Percentiles rank a stretch among this genome's conserved stretches.
Conservation (phyloP, 2,888 invertebrate genomes). For the Stegana nigrithorax region DNA sequence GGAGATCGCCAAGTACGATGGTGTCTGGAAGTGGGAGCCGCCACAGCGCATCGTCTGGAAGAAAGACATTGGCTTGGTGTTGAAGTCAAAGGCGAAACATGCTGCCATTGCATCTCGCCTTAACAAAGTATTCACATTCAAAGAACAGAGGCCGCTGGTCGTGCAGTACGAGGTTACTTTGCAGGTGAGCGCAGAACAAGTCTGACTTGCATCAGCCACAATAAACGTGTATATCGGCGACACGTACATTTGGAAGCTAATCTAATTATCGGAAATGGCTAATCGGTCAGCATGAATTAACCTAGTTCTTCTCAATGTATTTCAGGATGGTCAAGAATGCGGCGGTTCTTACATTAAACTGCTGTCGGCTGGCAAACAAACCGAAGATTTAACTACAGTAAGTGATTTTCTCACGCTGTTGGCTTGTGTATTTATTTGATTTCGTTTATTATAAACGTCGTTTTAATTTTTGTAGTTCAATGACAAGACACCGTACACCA, state of each 20-base stretch:
- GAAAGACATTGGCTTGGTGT: conserved; percentile 87
- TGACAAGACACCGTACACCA: conserved; percentile 97
- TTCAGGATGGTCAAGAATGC: conserved; percentile 95
- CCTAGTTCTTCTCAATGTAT: conserved; percentile 36
- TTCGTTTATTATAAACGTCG: neutral
- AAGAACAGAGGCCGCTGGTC: conserved; percentile 80
- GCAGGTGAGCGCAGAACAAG: conserved; percentile 72
- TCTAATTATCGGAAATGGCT: conserved; percentile 63
- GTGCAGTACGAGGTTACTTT: conserved; percentile 95
- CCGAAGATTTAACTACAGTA: conserved; percentile 78
- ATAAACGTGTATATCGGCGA: neutral
- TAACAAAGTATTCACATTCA: conserved; percentile 83
- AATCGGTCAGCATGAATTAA: conserved; percentile 36
- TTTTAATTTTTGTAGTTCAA: conserved; percentile 77
- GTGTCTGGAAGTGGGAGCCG: conserved; percentile 78
- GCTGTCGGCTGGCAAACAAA: conserved; percentile 78
- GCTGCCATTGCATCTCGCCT: conserved; percentile 90
- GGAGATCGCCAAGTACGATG: conserved; percentile 94
- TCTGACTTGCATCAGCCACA: conserved; percentile 52
- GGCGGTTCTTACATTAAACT: conserved; percentile 98
- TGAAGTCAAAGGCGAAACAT: conserved; percentile 96
- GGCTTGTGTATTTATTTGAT: too few relatives aligned
- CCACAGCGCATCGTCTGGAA: conserved; percentile 82
- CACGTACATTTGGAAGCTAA: conserved; percentile 36
- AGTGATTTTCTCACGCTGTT: conserved; percentile 28